Conservation (phyloP, 2,113 vertebrate species). For the Pteruthius melanotis region DNA sequence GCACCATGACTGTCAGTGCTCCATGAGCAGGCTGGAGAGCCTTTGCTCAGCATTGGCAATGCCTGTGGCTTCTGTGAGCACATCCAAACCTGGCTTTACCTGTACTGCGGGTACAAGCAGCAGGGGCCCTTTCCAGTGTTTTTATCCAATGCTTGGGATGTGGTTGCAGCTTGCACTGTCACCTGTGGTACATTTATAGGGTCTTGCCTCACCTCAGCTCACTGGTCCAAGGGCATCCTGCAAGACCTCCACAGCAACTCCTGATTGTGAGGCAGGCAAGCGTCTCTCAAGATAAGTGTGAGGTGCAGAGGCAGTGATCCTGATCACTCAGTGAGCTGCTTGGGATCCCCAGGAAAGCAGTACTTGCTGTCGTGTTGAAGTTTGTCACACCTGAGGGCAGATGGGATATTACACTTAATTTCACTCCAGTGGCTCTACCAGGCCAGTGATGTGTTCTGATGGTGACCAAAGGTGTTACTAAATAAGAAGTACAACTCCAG, state of each 20-base stretch:
- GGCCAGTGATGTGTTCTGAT: not conserved
- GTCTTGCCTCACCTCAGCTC: not conserved
- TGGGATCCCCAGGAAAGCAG: not conserved
- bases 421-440: not conserved
- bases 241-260: not conserved
- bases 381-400: not conserved
- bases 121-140: not conserved
- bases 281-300: not conserved
- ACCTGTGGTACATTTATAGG: accelerated
- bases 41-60: not conserved
- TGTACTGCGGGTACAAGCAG: not conserved
- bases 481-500: not conserved
- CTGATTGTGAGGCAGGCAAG: not conserved
- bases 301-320: not conserved
- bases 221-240: not conserved
- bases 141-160: not conserved
- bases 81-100: not conserved
- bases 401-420: not conserved
- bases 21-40: not conserved
- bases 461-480: not conserved
- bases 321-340: not conserved
- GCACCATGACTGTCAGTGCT: not conserved
- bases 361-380: not conserved
- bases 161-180: not conserved
- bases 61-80: not conserved